Base-by-base conservation (phyloP, 2,113 vertebrate genomes). In the Heterocephalus glaber region DNA sequence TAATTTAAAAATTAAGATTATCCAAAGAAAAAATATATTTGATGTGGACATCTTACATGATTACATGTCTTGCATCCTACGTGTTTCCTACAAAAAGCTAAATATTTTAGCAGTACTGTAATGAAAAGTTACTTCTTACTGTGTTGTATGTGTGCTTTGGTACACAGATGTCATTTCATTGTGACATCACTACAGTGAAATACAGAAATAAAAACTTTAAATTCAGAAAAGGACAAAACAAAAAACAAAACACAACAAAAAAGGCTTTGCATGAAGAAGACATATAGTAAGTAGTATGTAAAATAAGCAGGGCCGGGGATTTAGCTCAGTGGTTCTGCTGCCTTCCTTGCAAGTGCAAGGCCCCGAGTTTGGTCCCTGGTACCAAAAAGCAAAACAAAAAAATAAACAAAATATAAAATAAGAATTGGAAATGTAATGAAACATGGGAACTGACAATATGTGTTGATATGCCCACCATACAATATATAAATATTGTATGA, bases 161-260 rank as follows among this genome's bases (percentile, higher is more conserved):
- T 98, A 98, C 96, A 98, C 96, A 98, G 95, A 95, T 98, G 98
- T 98, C 97, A 98, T 98, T 96, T 98, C 98, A 98, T 98, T 98
- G 98, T 99, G 97, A 98, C 98, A 98, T 98, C 99, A 98, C 98
- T 99, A 99, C 99, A 99, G 98, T 98, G 98, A 98, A 98, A 98
- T 98, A 98, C 96, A 93, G 98, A 98, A 99, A 99, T 99, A 99
- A 99, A 99, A 92, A 89, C 92, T 98, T 79, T 14, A 33, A 47
- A 28, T 47, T 76, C 26, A 47, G 17, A 38, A 70, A 70, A 17
- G 8, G 17, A 8, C 66, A 70, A 70, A 9, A 41, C 8, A 22
- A 30, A 77, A 49, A 10, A 44, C 38, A 74, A 76, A 13, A 47
- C 9, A 74, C 44, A 70, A 20, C 35, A 95, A 89, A 79, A 94